A percentile compares a stretch with the other conserved stretches of the same genome.
phyloP scores from a whole-genome alignment of 2,888 invertebrate genomes.

The Operophtera brumata region DNA sequence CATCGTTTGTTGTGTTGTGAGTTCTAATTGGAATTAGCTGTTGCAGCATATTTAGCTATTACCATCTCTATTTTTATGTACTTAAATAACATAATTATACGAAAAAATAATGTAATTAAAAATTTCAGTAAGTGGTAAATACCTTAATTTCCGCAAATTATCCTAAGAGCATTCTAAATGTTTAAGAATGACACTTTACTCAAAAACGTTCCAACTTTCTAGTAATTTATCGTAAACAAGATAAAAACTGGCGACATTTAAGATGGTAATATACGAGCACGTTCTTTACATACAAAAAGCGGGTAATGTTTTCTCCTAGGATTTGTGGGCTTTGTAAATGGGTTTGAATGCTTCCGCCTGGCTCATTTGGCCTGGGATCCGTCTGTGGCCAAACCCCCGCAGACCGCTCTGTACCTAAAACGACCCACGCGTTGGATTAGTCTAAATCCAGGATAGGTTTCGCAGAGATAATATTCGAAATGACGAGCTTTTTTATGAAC shows the following conservation, averaged over 20 bases:
- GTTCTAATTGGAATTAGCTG: too few species aligned
- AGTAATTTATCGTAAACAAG: not conserved
- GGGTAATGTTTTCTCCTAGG: constrained; percentile 45
- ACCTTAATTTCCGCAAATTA: not conserved
- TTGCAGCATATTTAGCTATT: too few species aligned
- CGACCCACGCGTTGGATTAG: constrained; percentile 31
- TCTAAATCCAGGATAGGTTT: constrained; percentile 26
- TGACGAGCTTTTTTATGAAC: constrained; percentile 15
- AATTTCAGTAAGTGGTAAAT: too few species aligned
- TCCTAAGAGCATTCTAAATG: not conserved
- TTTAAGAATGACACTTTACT: not conserved
- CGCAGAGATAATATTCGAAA: constrained; percentile 21
- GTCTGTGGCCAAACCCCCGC: constrained; percentile 33
- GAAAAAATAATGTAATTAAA: too few species aligned
- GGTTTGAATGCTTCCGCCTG: constrained; percentile 51
- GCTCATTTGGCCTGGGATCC: constrained; percentile 49
- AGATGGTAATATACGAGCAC: constrained; percentile 5
- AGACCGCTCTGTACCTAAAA: constrained; percentile 27
- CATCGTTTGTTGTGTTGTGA: too few species aligned
- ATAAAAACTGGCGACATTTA: constrained; percentile 14
- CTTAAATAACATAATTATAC: too few species aligned
- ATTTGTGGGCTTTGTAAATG: constrained; percentile 53
- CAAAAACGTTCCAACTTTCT: not conserved
- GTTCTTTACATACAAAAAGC: constrained; percentile 15
- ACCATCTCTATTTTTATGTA: too few species aligned